Evolutionary conservation across 2,113 vertebrate genomes (phyloP).

Genomic region (Ciconia boyciana): DNA sequence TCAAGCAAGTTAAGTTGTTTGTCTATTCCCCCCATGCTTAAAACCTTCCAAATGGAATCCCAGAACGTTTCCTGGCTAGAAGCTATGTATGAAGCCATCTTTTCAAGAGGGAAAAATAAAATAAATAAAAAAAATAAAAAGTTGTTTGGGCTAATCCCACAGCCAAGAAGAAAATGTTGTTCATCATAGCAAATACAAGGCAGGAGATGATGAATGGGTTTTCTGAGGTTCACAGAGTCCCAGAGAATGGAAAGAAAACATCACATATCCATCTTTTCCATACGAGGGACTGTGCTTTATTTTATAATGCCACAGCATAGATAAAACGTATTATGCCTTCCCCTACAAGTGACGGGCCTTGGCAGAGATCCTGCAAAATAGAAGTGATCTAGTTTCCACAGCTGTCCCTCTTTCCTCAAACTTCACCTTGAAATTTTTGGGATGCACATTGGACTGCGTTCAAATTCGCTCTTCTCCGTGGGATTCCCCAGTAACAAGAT

Average conservation of each 20-base stretch:
- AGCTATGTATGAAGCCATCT: not conserved
- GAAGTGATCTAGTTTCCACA: not conserved
- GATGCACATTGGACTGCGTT: accelerated
- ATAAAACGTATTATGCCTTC: not conserved
- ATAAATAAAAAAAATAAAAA: not conserved
- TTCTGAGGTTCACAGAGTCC: not conserved
- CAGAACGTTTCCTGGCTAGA: not conserved
- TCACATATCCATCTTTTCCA: not conserved
- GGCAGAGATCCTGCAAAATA: not conserved
- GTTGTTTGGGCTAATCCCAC: not conserved
- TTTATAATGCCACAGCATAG: not conserved
- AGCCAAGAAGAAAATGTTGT: not conserved
- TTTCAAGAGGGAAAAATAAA: not conserved
- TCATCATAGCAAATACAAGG: not conserved
- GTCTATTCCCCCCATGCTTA: not conserved
- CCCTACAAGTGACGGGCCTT: not conserved
- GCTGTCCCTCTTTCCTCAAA: not conserved
- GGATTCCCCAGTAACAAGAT: not conserved
- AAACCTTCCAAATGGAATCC: conserved; percentile 25
- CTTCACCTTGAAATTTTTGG: not conserved
- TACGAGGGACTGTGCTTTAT: not conserved
- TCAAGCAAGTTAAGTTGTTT: conserved; percentile 19
- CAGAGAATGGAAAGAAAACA: not conserved
- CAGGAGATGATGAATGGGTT: not conserved
- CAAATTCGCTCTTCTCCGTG: not conserved